Base-by-base conservation (phyloP, 1,140 invertebrate species). In the Halyomorpha halys region DNA sequence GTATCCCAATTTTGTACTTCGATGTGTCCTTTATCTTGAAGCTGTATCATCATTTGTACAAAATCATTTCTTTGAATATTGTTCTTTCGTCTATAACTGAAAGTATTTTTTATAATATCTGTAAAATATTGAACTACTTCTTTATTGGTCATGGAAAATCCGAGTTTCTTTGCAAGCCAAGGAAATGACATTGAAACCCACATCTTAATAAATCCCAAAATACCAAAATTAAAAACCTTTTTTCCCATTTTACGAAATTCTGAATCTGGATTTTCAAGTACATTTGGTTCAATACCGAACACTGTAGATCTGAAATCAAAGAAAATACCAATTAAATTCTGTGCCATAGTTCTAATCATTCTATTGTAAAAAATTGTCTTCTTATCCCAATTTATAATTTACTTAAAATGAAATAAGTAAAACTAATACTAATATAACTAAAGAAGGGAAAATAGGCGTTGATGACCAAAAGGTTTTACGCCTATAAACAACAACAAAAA, bases 41-140 rank as follows among this genome's bases (percentile, higher is more conserved):
- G 39, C n/a, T 68, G 62, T 4, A 70, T 65, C 61, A 72, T 61
- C n/a, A 72, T 39, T 54, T 72, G 64, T 30, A 72, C 30, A 53
- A 72, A 74, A 49, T 81, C 79, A 18, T 77, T 76, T 25, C 74
- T 70, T 14, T 67, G 69, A 0, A 73, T 69, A 44, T 76, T 74
- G 62, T 77, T 75, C 61, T 73, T 70, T 18, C 74, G 69, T 45
- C 78, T 68, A 27, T 75, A 71, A 21, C 75, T 68, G 0, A 80
- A 69, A 0, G 74, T 74, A 9, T 74, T 69, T 59, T 73, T 45
- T 16, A 62, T 49, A 14, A 45, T 45, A 15, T 45, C 61, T 19
- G 21, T 21, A 15, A 62, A 49, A 59, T 59, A 49, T 49, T 18
- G 3, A 6, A 49, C 47, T 18, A 49, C 21, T 3, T 49, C 47